phyloP scores from a whole-genome alignment of 2,888 invertebrate species.

The Vandiemenella viatica region DNA sequence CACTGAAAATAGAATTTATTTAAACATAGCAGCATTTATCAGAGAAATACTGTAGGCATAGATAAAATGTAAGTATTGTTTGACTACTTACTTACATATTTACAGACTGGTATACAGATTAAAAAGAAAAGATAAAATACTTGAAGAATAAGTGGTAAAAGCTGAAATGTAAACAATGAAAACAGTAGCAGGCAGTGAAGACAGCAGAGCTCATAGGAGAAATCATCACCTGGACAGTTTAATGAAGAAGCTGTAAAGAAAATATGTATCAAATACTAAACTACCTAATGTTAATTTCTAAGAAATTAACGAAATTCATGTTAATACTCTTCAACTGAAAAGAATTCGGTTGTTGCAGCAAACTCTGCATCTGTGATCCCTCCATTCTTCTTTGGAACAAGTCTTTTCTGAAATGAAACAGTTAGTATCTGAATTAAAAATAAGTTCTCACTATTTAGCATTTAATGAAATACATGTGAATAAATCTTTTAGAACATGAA shows the following conservation, averaged over 20 bases:
- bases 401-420: conserved; percentile 34
- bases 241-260: conserved; percentile 8
- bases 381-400: conserved; percentile 25
- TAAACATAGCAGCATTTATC: too few species aligned
- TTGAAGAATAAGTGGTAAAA: not conserved
- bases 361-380: not conserved
- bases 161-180: not conserved
- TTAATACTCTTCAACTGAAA: conserved; percentile 7
- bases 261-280: not conserved
- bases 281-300: conserved; percentile 7
- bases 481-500: too few species aligned
- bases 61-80: too few species aligned
- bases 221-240: conserved; percentile 2
- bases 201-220: conserved; percentile 1
- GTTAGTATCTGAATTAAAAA: conserved; percentile 4
- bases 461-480: not conserved
- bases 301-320: conserved; percentile 6
- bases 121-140: too few species aligned
- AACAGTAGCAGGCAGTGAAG: conserved; percentile 1
- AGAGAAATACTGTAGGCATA: too few species aligned
- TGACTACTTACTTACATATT: too few species aligned
- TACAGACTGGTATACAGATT: too few species aligned
- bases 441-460: not conserved
- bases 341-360: not conserved
- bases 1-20: too few species aligned